Evolutionary conservation across 2,888 invertebrate species (phyloP).

Genomic region (Sturmia bella): DNA sequence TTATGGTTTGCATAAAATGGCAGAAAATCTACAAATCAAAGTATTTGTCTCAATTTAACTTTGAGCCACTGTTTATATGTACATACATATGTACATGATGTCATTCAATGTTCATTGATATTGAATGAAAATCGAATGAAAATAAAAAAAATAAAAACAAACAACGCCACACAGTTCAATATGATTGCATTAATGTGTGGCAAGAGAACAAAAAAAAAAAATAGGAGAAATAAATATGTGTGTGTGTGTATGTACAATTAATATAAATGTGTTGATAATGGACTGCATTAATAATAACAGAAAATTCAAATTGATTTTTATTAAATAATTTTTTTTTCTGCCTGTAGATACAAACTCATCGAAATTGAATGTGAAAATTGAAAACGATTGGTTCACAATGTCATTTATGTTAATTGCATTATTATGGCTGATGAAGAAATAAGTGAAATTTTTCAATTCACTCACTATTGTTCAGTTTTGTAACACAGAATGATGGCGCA

Average conservation of each 20-base stretch:
- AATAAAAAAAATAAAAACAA: not conserved
- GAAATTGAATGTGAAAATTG: slow-evolving; percentile 31
- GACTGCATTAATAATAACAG: slow-evolving; percentile 35
- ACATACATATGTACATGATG: slow-evolving; percentile 36
- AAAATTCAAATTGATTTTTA: slow-evolving; percentile 32
- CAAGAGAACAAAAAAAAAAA: not conserved
- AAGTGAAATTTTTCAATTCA: slow-evolving; percentile 2
- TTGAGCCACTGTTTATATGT: too few species aligned
- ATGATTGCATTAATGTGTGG: slow-evolving; percentile 6
- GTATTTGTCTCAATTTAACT: too few species aligned
- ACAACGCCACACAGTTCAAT: slow-evolving; percentile 30
- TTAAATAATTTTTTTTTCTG: slow-evolving; percentile 47
- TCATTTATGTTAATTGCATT: slow-evolving; percentile 31
- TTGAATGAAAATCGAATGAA: not conserved
- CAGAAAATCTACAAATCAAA: too few species aligned
- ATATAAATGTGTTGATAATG: slow-evolving; percentile 46
- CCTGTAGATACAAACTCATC: not conserved
- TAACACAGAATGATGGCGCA: not conserved
- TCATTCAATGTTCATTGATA: slow-evolving; percentile 48
- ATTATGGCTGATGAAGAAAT: not conserved
- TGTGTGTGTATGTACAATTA: slow-evolving; percentile 11
- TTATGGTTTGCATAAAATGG: too few species aligned
- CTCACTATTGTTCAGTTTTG: slow-evolving; percentile 1
- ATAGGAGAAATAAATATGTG: too few species aligned
- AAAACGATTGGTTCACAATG: slow-evolving; percentile 33